Percentiles rank a stretch among this genome's conserved stretches.
Conservation (phyloP, 2,797 vertebrate genomes). For the Varecia variegata region DNA sequence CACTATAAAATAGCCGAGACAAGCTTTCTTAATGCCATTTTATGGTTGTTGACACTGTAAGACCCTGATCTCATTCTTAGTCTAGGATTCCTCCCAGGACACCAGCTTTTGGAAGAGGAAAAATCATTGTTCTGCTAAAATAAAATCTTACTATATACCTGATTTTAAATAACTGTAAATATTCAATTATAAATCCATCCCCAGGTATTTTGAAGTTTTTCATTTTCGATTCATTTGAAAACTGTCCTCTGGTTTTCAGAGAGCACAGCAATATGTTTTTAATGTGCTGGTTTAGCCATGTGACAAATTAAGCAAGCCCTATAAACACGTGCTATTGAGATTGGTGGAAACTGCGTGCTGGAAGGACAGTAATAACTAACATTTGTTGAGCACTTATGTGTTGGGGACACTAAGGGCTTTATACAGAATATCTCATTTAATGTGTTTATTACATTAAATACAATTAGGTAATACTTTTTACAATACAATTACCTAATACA, state of each 20-base stretch:
- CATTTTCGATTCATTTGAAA: neutral
- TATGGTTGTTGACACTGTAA: neutral
- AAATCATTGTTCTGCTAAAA: neutral
- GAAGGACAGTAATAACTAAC: neutral
- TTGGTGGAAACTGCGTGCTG: neutral
- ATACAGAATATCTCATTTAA: neutral
- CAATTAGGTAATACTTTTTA: neutral
- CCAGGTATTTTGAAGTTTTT: conserved; percentile 25
- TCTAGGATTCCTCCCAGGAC: neutral
- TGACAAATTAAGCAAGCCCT: neutral
- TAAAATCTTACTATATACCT: neutral
- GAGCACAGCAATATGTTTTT: neutral
- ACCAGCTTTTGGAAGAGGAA: neutral
- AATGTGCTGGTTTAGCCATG: neutral
- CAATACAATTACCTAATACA: too few species aligned
- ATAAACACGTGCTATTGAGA: neutral
- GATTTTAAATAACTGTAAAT: neutral
- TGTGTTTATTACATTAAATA: neutral
- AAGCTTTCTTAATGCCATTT: neutral
- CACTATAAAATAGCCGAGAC: neutral
- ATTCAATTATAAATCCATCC: neutral
- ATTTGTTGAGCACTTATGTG: too few species aligned
- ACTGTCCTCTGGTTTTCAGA: conserved; percentile 1
- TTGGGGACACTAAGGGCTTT: neutral
- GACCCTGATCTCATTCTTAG: neutral